Percentiles rank a stretch among this genome's conserved stretches.
Conservation (phyloP, 2,797 vertebrate genomes). For the Adelosebastes latens region DNA sequence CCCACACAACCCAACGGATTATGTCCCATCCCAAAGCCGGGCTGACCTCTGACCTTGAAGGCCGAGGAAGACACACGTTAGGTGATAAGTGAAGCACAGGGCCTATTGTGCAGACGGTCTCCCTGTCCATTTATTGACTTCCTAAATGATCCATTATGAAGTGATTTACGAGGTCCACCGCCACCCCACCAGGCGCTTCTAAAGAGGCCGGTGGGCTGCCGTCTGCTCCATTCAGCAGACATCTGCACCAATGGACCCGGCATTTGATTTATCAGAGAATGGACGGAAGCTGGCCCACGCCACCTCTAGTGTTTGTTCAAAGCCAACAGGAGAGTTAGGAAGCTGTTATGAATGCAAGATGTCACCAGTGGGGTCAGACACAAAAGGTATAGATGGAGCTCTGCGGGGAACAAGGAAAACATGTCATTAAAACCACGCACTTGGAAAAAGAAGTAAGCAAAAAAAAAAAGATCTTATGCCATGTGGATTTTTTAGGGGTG, state of each 20-base stretch:
- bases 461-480: not conserved
- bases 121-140: constrained; percentile 82
- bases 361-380: constrained; percentile 76
- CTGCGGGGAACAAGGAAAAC: constrained; percentile 50
- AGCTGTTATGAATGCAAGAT: constrained; percentile 75
- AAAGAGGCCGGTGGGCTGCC: constrained; percentile 18
- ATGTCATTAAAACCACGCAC: constrained; percentile 10
- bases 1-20: constrained; percentile 30
- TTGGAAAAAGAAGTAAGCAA: not conserved
- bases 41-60: constrained; percentile 72
- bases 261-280: constrained; percentile 80
- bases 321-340: constrained; percentile 79
- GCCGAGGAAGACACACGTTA: constrained; percentile 69
- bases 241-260: constrained; percentile 60
- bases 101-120: constrained; percentile 65
- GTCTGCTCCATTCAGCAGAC: constrained; percentile 67
- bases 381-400: constrained; percentile 61
- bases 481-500: too few relatives aligned
- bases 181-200: constrained; percentile 40
- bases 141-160: constrained; percentile 84
- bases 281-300: constrained; percentile 76
- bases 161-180: constrained; percentile 79
- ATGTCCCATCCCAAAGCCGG: constrained; percentile 56
- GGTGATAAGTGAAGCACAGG: constrained; percentile 75
- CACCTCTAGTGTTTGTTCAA: constrained; percentile 76